Percentiles rank a stretch among this genome's conserved stretches.
Conservation (phyloP, 2,113 vertebrate species). For the Archocentrus centrarchus region DNA sequence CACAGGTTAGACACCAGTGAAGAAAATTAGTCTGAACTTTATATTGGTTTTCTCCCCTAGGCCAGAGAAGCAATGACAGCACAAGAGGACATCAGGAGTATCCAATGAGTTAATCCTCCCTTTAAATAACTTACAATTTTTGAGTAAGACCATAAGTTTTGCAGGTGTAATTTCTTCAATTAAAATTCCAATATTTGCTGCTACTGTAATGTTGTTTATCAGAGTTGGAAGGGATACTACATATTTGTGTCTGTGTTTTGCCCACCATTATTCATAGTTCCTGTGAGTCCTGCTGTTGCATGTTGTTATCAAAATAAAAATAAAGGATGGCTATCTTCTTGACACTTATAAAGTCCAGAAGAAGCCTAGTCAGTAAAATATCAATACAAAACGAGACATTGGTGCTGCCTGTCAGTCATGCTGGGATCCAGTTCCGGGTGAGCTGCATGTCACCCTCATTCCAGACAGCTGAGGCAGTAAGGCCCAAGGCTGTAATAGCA, state of each 20-base stretch:
- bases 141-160: neutral
- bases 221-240: no score
- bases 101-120: neutral
- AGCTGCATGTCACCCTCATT: no score
- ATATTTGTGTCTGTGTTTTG: neutral
- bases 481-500: no score
- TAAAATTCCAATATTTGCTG: neutral
- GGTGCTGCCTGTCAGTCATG: neutral
- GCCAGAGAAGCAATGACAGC: neutral
- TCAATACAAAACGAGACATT: neutral
- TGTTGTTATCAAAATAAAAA: neutral
- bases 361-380: neutral
- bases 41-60: constrained; percentile 9
- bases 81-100: neutral
- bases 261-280: neutral
- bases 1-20: constrained; percentile 16
- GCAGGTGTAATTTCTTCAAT: neutral
- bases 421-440: neutral
- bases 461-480: no score
- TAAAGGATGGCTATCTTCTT: neutral
- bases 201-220: neutral
- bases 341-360: no score
- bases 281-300: neutral
- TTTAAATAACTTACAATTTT: neutral
- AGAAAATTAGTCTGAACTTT: constrained; percentile 18